A percentile compares a stretch with the other conserved stretches of the same genome.
Conservation (phyloP, 2,888 invertebrate species). For the Camponotus fellah region DNA sequence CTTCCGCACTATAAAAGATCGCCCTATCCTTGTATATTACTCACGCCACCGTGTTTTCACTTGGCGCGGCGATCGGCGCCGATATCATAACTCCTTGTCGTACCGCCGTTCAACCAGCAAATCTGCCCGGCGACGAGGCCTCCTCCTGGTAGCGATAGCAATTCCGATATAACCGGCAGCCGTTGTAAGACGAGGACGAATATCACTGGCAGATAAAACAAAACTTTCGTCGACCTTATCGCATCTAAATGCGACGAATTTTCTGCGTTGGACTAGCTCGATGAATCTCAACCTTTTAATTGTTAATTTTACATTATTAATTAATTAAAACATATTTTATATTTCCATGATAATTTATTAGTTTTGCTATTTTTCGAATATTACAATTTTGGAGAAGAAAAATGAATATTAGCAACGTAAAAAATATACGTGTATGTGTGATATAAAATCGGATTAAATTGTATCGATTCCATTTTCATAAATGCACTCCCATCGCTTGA, state of each 20-base stretch:
- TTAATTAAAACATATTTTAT: background rate
- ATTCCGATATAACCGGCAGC: conserved; percentile 78
- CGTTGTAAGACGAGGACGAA: conserved; percentile 72
- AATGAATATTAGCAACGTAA: background rate
- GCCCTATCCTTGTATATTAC: conserved; percentile 85
- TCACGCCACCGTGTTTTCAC: conserved; percentile 86
- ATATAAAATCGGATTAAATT: background rate
- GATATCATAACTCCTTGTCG: conserved; percentile 86
- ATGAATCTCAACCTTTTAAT: background rate
- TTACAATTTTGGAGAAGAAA: background rate
- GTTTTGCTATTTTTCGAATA: background rate
- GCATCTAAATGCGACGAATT: conserved; percentile 28
- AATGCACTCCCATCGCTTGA: background rate
- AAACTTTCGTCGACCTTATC: conserved; percentile 41
- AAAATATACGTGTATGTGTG: background rate
- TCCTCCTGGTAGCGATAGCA: conserved; percentile 80
- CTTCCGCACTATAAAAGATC: conserved; percentile 83
- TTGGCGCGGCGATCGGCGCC: conserved; percentile 85
- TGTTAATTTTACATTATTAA: background rate
- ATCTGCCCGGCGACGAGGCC: conserved; percentile 77
- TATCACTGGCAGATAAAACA: conserved; percentile 66
- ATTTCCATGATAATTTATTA: background rate
- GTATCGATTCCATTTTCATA: background rate
- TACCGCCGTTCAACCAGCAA: conserved; percentile 82
- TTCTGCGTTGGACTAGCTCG: background rate